Evolutionary conservation across 2,113 vertebrate genomes (phyloP), one percentile per base, ranked within the genome.

Genomic region (Epinephelus moara): DNA sequence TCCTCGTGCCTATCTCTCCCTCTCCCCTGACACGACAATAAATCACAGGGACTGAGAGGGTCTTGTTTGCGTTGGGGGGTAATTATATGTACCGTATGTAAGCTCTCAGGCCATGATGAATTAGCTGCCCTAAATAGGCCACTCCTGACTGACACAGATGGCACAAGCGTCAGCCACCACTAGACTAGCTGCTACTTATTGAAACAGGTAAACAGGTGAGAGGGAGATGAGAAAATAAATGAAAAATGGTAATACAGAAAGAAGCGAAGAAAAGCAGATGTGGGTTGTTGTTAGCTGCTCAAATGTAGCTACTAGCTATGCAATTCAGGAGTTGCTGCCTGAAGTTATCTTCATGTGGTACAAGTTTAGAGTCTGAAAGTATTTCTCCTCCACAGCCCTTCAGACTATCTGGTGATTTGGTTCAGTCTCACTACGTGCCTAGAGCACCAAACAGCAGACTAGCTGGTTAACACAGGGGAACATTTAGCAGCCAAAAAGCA

Each of bases 111-210:
- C 86, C 83, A 56, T 94, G 94, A 95, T 95, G 90, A 94, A 95
- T 95, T 95, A 93, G 92, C 84, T 87, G 87, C 92, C 90, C 86
- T 91, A 92, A 92, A 94, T 95, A 94, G 94, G 93, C 88, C 89
- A 90, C 82, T 89, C 86, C 89, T 92, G 88, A 95, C 85, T 94
- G 95, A 94, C 92, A 91, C 84, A 73, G 74, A 85, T 93, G 93
- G 93, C 89, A 92, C 69, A 18, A n/a, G 75, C 85, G 70, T 72
- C 83, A 76, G 80, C 84, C 73, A 68, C 80, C 56, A 15, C 63
- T 18, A 69, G 64, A 56, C 69, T 77, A 66, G 70, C 78, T 8
- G 21, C 61, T 60, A 88, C 82, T 70, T 75, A 78, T 84, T 14
- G 0, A 84, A 87, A 89, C 47, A 75, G 80, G 71, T 82, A 73